phyloP scores from a whole-genome alignment of 2,113 vertebrate species.

The Cephalophus harveyi region DNA sequence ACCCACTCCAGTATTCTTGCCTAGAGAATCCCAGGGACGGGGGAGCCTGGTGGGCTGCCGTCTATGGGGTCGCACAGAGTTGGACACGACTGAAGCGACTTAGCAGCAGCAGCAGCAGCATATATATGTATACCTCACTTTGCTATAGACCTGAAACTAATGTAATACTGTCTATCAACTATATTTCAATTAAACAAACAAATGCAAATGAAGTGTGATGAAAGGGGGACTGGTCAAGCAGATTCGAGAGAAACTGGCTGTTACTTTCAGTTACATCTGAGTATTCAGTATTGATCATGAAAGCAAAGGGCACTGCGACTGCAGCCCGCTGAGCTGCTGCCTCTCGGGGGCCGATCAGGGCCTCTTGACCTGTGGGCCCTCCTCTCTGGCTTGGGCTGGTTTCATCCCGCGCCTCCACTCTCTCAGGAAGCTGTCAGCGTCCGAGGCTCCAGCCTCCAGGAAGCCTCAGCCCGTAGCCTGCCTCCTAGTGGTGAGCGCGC shows the following conservation, averaged over 20 bases:
- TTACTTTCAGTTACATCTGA: not conserved
- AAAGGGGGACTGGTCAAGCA: not conserved
- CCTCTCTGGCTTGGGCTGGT: not conserved
- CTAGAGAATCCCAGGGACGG: too few relatives aligned
- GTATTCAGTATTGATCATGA: not conserved
- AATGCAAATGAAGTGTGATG: not conserved
- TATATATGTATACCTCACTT: not conserved
- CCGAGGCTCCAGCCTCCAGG: accelerated
- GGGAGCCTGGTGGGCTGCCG: too few relatives aligned
- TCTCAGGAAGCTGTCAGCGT: not conserved
- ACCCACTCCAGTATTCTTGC: too few relatives aligned
- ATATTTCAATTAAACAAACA: not conserved
- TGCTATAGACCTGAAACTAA: not conserved
- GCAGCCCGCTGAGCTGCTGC: accelerated
- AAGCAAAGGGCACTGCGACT: not conserved
- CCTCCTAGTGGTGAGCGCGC: accelerated
- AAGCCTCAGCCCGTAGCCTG: not conserved
- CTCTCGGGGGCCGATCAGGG: not conserved
- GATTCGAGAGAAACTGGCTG: not conserved
- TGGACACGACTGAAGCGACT: too few relatives aligned
- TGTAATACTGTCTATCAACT: not conserved
- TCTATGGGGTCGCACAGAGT: too few relatives aligned
- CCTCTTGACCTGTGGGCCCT: accelerated
- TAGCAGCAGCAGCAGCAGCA: too few relatives aligned
- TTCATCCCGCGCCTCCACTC: accelerated